Base-by-base conservation (phyloP, 2,888 invertebrate species). In the Perizoma affinitatum region DNA sequence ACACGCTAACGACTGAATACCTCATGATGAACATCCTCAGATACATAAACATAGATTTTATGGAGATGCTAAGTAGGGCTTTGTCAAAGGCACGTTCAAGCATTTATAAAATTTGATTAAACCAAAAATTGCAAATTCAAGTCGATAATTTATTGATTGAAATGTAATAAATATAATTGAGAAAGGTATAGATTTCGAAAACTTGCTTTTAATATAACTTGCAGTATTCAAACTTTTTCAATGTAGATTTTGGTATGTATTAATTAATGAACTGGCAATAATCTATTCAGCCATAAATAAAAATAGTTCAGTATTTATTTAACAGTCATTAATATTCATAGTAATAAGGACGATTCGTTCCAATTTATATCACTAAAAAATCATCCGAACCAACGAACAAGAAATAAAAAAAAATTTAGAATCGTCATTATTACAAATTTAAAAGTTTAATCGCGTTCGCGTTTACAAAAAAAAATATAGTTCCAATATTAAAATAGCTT, bases 311-410 rank as follows among this genome's bases (percentile, higher is more conserved):
- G 6, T 10, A 10, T 42, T 36, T 44, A 7, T 53, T 49, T 34
- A 4, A 42, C 6, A 10, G 7, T 52, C 43, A 44, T 44, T 45
- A 53, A 22, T 53, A 53, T 45, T 54, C 41, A 56, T 56, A 33
- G 33, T 10, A 43, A 49, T 33, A 44, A 4, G 33, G 44, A 33
- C 9, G 36, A 42, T n/a, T 35, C 5, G 47, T 10, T 54, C 54
- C 38, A 50, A 50, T 57, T 50, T 57, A 43, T 50, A 57, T 57
- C 5, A 45, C 36, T 36, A n/a, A 51, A 53, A 61, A 53, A 48
- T 7, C 47, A 22, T 22, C n/a, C 4, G 10, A 42, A 42, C 42
- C 10, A 10, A 42, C 4, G 42, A 42, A 42, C 10, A 42, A 3
- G n/a, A 42, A 9, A 41, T n/a, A 5, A 41, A 41, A 8, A 6